These are phyloP conservation scores for Drosophila burlai DNA, from an alignment of 1,140 invertebrate species.

Conservation along the genomic window DNA sequence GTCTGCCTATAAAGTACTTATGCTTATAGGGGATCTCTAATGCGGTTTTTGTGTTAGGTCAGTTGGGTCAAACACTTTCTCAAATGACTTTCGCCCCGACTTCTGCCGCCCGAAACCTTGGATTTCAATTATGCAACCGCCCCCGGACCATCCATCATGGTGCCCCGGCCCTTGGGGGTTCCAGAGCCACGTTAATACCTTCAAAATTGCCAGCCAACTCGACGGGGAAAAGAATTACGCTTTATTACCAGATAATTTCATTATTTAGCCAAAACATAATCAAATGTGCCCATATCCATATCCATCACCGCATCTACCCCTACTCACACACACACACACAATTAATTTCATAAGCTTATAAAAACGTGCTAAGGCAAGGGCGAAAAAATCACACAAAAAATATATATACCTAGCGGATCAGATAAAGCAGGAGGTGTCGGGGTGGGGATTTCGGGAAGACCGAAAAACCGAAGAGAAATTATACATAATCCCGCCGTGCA, in stretches of 20 bases:
- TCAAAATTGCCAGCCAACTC: conserved; percentile 45
- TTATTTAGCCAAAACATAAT: conserved; percentile 82
- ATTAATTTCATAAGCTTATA: conserved; percentile 82
- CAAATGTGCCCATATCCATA: conserved; percentile 67
- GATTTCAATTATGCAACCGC: conserved; percentile 36
- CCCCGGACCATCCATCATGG: conserved; percentile 43
- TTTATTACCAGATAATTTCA: conserved; percentile 81
- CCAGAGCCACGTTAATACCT: conserved; percentile 58
- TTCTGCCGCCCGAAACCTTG: conserved; percentile 32
- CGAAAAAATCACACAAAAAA: conserved; percentile 32
- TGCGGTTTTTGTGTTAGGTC: conserved; percentile 73
- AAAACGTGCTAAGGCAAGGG: conserved; percentile 68
- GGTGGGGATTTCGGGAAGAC: conserved; percentile 24
- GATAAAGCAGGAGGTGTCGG: conserved; percentile 58
- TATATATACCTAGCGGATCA: conserved; percentile 47
- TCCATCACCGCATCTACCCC: conserved; percentile 63
- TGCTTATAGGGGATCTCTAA: conserved; percentile 36
- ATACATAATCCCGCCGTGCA: conserved; percentile 79
- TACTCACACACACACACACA: conserved; percentile 42
- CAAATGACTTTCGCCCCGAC: conserved; percentile 42
- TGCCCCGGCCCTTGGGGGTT: conserved; percentile 12
- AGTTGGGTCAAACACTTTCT: conserved; percentile 48
- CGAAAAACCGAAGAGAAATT: conserved; percentile 72
- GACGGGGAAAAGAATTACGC: conserved; percentile 50
- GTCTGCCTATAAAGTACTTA: conserved; percentile 32